phyloP scores from a whole-genome alignment of 2,113 vertebrate genomes.

The Pangasianodon hypophthalmus region DNA sequence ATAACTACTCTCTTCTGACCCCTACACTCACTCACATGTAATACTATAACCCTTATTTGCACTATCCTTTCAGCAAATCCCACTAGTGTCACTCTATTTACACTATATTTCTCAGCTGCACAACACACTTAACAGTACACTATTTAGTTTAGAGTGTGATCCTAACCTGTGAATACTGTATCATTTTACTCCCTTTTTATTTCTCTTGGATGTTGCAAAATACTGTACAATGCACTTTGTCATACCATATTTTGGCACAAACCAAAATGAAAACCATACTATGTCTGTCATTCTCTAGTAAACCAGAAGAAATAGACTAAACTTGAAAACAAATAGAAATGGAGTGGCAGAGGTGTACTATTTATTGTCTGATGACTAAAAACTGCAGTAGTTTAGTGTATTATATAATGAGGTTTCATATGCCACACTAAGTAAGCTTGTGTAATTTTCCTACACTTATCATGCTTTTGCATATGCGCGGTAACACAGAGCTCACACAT shows the following conservation, averaged over 20 bases:
- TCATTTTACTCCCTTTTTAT: not conserved
- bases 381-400: not conserved
- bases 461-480: not conserved
- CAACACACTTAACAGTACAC: not conserved
- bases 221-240: not conserved
- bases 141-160: not conserved
- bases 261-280: not conserved
- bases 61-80: not conserved
- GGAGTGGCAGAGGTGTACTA: not conserved
- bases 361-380: constrained; percentile 8
- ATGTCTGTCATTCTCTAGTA: not conserved
- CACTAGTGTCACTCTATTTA: not conserved
- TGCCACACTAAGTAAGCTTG: not conserved
- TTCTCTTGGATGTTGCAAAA: not conserved
- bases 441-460: not conserved
- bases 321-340: not conserved
- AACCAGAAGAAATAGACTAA: not conserved
- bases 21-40: not conserved
- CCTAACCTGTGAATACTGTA: not conserved
- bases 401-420: not conserved
- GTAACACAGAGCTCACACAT: not conserved
- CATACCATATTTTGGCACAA: not conserved
- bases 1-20: not conserved
- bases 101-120: not conserved
- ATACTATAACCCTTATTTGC: not conserved